These are phyloP conservation scores for Eupithecia dodoneata DNA, from an alignment of 2,888 invertebrate species.

Conservation along the genomic window DNA sequence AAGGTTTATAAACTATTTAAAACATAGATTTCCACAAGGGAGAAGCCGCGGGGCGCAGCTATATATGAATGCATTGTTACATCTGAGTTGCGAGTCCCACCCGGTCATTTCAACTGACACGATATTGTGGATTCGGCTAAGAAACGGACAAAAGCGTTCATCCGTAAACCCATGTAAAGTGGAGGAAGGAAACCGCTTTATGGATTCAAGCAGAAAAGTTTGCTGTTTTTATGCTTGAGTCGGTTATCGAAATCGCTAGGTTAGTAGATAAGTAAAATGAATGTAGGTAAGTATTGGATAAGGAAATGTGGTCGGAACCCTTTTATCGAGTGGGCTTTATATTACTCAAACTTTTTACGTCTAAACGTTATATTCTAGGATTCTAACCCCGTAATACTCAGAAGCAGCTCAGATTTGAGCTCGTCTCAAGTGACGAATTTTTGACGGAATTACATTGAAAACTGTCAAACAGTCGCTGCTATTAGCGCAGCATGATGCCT, in stretches of 20 bases:
- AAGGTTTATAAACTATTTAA: too few species aligned
- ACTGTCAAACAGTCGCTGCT: too few species aligned
- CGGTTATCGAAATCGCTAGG: slow-evolving; percentile 19
- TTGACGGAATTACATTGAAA: too few species aligned
- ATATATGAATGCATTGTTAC: slow-evolving; percentile 1
- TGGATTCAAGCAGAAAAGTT: slow-evolving; percentile 30
- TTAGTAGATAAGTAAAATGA: slow-evolving; percentile 14
- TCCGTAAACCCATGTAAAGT: slow-evolving; percentile 48
- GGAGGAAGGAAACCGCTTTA: slow-evolving; percentile 42
- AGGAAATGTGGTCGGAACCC: background rate
- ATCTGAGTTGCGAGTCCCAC: slow-evolving; percentile 11
- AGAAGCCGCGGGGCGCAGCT: too few species aligned
- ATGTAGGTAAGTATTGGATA: slow-evolving; percentile 2
- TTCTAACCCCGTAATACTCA: too few species aligned
- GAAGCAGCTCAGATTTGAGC: too few species aligned
- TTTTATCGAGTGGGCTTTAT: slow-evolving; percentile 1
- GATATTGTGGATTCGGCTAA: slow-evolving; percentile 48
- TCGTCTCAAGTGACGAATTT: too few species aligned
- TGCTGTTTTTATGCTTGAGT: slow-evolving; percentile 22
- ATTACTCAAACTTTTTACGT: background rate
- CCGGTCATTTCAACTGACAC: slow-evolving; percentile 52
- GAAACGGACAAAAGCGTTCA: slow-evolving; percentile 49
- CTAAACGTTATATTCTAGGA: background rate
- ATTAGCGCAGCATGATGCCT: too few species aligned
- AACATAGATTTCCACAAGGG: too few species aligned